Evolutionary conservation across 2,888 invertebrate genomes (phyloP).

Genomic region (Ectemnius continuus): DNA sequence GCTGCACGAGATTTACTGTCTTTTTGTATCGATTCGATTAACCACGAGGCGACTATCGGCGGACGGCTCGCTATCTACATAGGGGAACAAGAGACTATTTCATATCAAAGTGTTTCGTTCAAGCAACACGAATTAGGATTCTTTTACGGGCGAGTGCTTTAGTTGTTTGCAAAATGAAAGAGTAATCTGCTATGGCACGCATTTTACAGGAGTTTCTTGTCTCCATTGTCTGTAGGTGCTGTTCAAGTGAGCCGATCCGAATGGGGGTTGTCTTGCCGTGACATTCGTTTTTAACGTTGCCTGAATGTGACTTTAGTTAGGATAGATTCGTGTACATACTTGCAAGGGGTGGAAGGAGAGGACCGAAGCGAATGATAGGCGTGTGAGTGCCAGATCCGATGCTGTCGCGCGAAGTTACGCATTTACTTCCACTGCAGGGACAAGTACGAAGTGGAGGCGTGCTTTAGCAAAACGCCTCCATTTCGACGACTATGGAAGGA

Average conservation of each 20-base stretch:
- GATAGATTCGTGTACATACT: constrained; percentile 62
- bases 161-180: no score
- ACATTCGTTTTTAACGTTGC: constrained; percentile 49
- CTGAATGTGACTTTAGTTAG: constrained; percentile 65
- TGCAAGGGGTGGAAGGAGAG: constrained; percentile 42
- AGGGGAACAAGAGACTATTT: constrained; percentile 51
- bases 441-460: constrained; percentile 29
- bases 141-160: no score
- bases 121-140: constrained; percentile 3
- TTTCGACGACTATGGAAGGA: constrained; percentile 36
- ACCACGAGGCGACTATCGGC: constrained; percentile 40
- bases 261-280: constrained; percentile 34
- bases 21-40: constrained; percentile 37
- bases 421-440: constrained; percentile 30
- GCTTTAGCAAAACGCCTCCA: constrained; percentile 15
- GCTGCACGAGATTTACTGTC: constrained; percentile 42
- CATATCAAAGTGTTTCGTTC: constrained; percentile 26
- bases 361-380: constrained; percentile 45
- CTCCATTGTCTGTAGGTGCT: constrained; percentile 42
- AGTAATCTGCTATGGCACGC: neutral
- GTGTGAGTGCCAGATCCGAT: constrained; percentile 53
- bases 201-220: constrained; percentile 33
- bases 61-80: constrained; percentile 38
- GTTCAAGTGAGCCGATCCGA: constrained; percentile 47
- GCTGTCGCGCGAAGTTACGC: constrained; percentile 38